Percentiles rank a stretch among this genome's conserved stretches.
Conservation (phyloP, 2,797 vertebrate genomes). For the Rousettus madagascariensis region DNA sequence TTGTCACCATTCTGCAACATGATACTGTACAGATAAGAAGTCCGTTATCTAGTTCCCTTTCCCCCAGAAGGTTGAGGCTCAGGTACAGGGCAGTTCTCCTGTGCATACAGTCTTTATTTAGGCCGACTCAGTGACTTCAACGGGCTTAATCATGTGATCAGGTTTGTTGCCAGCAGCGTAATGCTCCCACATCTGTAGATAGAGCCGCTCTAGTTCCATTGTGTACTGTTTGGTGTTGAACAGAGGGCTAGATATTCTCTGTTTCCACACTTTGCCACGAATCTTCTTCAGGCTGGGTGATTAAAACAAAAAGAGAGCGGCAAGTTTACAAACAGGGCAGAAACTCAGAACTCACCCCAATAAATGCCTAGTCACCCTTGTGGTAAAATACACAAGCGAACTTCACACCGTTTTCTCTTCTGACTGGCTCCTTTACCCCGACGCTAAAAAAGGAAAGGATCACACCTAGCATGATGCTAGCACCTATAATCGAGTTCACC, state of each 20-base stretch:
- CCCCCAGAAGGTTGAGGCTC: constrained; percentile 80
- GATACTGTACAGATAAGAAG: constrained; percentile 82
- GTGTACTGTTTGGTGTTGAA: constrained; percentile 99
- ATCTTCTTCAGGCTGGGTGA: constrained; percentile 94
- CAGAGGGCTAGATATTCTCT: constrained; percentile 97
- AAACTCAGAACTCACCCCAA: not conserved
- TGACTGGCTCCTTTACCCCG: not conserved
- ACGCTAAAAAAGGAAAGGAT: not conserved
- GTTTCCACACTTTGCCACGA: constrained; percentile 96
- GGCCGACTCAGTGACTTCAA: constrained; percentile 92
- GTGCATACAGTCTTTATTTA: constrained; percentile 81
- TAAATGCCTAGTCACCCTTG: not conserved
- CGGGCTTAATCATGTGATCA: constrained; percentile 92
- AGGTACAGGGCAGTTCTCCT: constrained; percentile 69
- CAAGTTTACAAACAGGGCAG: constrained; percentile 18
- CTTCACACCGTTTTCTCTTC: not conserved
- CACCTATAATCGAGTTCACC: not conserved
- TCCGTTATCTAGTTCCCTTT: constrained; percentile 79
- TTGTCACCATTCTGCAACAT: constrained; percentile 81
- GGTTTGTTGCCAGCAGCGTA: constrained; percentile 92
- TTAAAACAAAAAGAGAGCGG: not conserved
- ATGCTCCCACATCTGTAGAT: constrained; percentile 98
- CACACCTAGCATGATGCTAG: not conserved
- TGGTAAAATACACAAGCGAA: not conserved
- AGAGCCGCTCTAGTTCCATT: constrained; percentile 95